Evolutionary conservation across 2,797 vertebrate species (phyloP).

Genomic region (Chaunax sp.): DNA sequence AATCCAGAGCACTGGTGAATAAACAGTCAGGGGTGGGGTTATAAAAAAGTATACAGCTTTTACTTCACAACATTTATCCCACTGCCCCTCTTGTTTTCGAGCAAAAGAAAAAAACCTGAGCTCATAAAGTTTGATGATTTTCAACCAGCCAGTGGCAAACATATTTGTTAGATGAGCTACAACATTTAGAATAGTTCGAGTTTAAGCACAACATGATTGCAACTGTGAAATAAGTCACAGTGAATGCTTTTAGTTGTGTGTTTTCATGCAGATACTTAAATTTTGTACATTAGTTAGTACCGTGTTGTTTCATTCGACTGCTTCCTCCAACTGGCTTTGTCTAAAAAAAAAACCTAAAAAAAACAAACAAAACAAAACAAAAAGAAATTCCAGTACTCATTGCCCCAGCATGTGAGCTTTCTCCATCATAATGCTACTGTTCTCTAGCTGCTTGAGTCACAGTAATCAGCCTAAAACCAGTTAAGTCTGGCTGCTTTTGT

Average conservation of each 20-base stretch:
- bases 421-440: conserved; percentile 16
- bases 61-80: not conserved
- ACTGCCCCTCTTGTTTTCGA: not conserved
- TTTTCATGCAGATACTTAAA: no score
- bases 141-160: not conserved
- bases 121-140: not conserved
- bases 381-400: not conserved
- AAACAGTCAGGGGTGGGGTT: no score
- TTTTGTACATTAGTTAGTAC: no score
- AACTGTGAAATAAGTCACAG: no score
- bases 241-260: no score
- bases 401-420: conserved; percentile 20
- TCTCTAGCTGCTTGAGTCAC: conserved; percentile 14
- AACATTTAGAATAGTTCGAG: not conserved
- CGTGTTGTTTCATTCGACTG: not conserved
- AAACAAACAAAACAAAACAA: no score
- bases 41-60: no score
- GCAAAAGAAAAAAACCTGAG: not conserved
- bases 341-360: no score
- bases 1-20: no score
- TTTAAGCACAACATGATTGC: no score
- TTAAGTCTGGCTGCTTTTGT: conserved; percentile 43
- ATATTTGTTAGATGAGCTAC: not conserved
- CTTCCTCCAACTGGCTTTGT: no score
- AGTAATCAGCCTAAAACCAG: conserved; percentile 52